Base-by-base conservation (phyloP, 37 sponge, comb jelly and placozoan genomes). In the Eunapius fragilis region DNA sequence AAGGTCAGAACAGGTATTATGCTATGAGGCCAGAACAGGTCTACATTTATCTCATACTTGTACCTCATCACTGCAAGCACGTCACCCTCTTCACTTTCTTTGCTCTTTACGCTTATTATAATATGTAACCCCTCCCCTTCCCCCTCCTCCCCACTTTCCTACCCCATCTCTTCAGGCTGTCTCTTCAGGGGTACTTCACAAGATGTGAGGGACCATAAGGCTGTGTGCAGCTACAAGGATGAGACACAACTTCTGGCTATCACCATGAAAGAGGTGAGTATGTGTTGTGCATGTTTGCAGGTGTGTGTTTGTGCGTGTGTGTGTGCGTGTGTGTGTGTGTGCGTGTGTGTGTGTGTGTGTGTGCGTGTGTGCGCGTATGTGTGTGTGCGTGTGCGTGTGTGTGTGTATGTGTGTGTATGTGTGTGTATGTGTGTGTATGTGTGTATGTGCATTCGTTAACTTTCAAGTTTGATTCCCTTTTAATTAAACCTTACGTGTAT, bases 251-350 rank as follows among this genome's bases (percentile, higher is more conserved):
- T 92, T 36, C 77, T 88, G 19, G 77, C 88, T 31, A 73, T 87
- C 76, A 80, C 85, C 31, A 92, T 92, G 92, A 87, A 74, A 74
- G 88, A 92, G 88, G 92, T 92, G 75, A 13, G 34, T 76, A 31
- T 34, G 19, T 76, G 77, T 76, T 41, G 37, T 34, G 77, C 3
- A 33, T 33, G 34, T 76, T 36, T 30, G 5, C 27, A 31, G 35
- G 77, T 33, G 34, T 6, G 58, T 58, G 58, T 11, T 17, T 11
- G 17, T 58, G 58, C 14, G 58, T 45, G 47, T 9, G 22, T 58
- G 58, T 58, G 58, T 58, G 58, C 9, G 58, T 58, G 14, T 58
- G 58, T 58, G 58, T 58, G 58, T 13, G 12, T 34, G 3, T 34
- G 77, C 22, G 77, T 35, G 6, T 33, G 5, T 17, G 17, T 34